A percentile compares a stretch with the other conserved stretches of the same genome.
Evolutionary conservation across 2,888 invertebrate genomes (phyloP).

Genomic region (Beris chalybata): DNA sequence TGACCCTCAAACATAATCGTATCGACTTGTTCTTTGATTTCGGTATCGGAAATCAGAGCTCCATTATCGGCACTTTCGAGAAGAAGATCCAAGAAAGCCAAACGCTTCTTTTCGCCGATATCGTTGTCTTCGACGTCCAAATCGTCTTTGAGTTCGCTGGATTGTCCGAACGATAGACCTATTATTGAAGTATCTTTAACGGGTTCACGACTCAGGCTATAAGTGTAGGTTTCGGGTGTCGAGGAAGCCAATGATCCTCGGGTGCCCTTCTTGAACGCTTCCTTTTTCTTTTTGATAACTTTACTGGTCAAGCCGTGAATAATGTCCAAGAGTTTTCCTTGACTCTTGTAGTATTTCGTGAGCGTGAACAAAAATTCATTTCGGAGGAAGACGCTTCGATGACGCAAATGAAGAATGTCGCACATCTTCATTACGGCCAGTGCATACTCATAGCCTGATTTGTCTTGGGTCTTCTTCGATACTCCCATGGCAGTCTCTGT

Average conservation of each 20-base stretch:
- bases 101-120: conserved; percentile 77
- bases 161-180: conserved; percentile 72
- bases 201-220: no score
- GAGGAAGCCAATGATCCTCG: conserved; percentile 42
- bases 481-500: conserved; percentile 88
- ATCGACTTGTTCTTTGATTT: conserved; percentile 82
- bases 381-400: conserved; percentile 77
- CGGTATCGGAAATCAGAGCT: conserved; percentile 70
- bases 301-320: conserved; percentile 82
- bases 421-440: conserved; percentile 91
- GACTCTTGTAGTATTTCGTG: conserved; percentile 73
- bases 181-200: conserved; percentile 58
- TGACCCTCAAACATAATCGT: conserved; percentile 89
- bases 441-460: conserved; percentile 81
- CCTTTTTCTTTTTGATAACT: conserved; percentile 76
- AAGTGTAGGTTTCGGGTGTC: conserved; percentile 43
- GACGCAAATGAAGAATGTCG: conserved; percentile 79
- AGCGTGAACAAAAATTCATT: conserved; percentile 77
- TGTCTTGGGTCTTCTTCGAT: conserved; percentile 77
- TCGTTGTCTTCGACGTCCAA: conserved; percentile 72
- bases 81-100: conserved; percentile 86
- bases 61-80: conserved; percentile 77
- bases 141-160: conserved; percentile 75
- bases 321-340: conserved; percentile 71
- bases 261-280: conserved; percentile 69